A percentile compares a stretch with the other conserved stretches of the same genome.
Conservation (phyloP, 2,888 invertebrate species). For the Branchinecta sandiegonensis region DNA sequence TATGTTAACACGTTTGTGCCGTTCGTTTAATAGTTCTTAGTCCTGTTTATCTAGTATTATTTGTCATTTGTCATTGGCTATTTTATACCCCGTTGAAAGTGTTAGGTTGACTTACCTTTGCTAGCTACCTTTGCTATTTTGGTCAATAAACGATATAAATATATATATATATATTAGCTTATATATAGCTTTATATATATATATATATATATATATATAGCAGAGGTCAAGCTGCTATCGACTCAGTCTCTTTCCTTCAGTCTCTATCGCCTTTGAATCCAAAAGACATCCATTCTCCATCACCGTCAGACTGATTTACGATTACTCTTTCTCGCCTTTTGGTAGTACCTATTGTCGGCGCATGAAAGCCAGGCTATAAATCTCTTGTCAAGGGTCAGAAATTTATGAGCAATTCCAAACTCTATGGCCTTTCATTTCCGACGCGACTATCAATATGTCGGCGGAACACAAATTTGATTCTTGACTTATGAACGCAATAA, state of each 20-base stretch:
- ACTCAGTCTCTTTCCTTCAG: neutral
- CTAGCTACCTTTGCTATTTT: no score
- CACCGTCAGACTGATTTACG: neutral
- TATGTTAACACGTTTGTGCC: no score
- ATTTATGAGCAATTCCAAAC: slow-evolving; percentile 3
- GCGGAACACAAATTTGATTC: neutral
- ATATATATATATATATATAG: slow-evolving; percentile 9
- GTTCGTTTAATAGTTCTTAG: no score
- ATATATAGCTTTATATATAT: slow-evolving; percentile 14
- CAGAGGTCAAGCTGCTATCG: no score
- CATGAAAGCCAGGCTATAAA: slow-evolving; percentile 8
- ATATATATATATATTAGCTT: no score
- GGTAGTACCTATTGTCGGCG: slow-evolving; percentile 16
- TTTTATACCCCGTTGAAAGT: no score
- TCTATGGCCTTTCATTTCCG: slow-evolving; percentile 10
- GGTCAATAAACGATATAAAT: no score
- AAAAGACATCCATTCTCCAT: slow-evolving; percentile 13
- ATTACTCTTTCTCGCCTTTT: slow-evolving; percentile 13
- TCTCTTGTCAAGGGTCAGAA: slow-evolving; percentile 13
- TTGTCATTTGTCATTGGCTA: no score
- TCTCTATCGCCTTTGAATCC: slow-evolving; percentile 2
- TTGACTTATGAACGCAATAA: no score
- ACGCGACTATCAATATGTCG: slow-evolving; percentile 3
- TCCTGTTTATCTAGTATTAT: no score
- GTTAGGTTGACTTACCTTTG: no score